Evolutionary conservation across 2,888 invertebrate genomes (phyloP).

Genomic region (Macrostomum cliftonense): DNA sequence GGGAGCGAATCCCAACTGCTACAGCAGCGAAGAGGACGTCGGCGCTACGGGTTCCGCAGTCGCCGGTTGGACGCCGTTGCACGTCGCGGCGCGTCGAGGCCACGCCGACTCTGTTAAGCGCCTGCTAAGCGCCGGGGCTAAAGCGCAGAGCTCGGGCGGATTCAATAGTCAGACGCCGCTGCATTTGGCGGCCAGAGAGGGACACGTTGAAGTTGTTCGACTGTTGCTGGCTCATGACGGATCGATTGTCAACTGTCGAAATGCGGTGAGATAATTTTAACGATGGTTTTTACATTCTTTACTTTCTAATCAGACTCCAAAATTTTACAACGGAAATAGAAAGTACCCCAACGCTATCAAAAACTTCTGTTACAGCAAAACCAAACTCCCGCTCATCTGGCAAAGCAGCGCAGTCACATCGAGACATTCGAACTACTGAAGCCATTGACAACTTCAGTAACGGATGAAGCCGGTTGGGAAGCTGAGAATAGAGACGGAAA

Average conservation of each 20-base stretch:
- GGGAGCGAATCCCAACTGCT: constrained; percentile 46
- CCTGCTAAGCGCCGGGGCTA: constrained; percentile 67
- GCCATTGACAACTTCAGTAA: constrained; percentile 5
- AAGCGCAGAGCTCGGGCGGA: constrained; percentile 1
- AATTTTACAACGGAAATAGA: no score
- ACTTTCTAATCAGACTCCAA: no score
- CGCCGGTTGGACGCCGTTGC: constrained; percentile 89
- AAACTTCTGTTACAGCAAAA: constrained; percentile 7
- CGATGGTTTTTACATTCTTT: no score
- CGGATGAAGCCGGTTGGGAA: constrained; percentile 7
- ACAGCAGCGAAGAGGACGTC: constrained; percentile 37
- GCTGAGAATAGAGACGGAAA: neutral
- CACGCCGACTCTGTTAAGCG: constrained; percentile 57
- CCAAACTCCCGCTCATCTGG: constrained; percentile 10
- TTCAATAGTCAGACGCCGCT: constrained; percentile 52
- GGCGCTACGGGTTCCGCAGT: constrained; percentile 43
- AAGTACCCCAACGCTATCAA: no score
- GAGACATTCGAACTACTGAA: constrained; percentile 11
- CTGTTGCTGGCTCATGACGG: constrained; percentile 62
- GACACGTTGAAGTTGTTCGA: constrained; percentile 85
- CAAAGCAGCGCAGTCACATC: constrained; percentile 7
- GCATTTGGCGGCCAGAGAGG: constrained; percentile 98
- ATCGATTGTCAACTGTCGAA: constrained; percentile 85
- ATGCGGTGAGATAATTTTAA: constrained; percentile 42
- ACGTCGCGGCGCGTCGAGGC: constrained; percentile 94